Evolutionary conservation across 1,140 invertebrate species (phyloP).

Genomic region (Drosophila teissieri): DNA sequence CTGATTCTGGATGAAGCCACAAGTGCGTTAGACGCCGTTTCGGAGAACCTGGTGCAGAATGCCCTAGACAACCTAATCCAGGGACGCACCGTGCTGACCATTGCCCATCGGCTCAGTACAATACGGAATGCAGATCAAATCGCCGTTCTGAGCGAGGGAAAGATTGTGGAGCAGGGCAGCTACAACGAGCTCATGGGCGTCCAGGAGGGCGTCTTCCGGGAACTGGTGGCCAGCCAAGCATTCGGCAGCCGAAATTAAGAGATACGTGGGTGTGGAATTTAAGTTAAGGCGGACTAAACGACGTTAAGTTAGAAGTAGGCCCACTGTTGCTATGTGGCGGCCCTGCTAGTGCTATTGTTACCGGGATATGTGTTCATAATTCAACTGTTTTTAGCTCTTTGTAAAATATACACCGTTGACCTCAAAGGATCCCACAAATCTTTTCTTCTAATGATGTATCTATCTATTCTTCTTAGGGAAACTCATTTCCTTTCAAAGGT

Average conservation of each 20-base stretch:
- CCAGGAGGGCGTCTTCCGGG: conserved; percentile 87
- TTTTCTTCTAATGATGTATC: neutral
- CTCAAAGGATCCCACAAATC: neutral
- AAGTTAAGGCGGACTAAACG: conserved; percentile 1
- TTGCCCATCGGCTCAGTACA: conserved; percentile 96
- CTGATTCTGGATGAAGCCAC: conserved; percentile 95
- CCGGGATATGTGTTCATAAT: conserved; percentile 14
- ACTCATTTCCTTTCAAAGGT: too few species aligned
- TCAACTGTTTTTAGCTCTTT: conserved; percentile 32
- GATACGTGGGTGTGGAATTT: too few species aligned
- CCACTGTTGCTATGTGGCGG: conserved; percentile 27
- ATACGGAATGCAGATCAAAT: conserved; percentile 96
- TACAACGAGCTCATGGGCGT: conserved; percentile 89
- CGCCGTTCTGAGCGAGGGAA: conserved; percentile 93
- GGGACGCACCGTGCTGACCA: conserved; percentile 95
- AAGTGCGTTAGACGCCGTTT: conserved; percentile 96
- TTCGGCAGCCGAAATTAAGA: conserved; percentile 72
- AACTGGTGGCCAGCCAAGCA: conserved; percentile 89
- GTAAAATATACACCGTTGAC: conserved; percentile 27
- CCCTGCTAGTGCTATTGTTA: conserved; percentile 1
- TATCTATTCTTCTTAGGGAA: too few species aligned
- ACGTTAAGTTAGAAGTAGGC: conserved; percentile 12
- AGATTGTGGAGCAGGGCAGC: conserved; percentile 92
- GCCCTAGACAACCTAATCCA: conserved; percentile 92
- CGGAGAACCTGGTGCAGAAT: conserved; percentile 94